These are phyloP conservation scores for Amphimallon solstitiale DNA, from an alignment of 2,888 invertebrate species.

Conservation along the genomic window DNA sequence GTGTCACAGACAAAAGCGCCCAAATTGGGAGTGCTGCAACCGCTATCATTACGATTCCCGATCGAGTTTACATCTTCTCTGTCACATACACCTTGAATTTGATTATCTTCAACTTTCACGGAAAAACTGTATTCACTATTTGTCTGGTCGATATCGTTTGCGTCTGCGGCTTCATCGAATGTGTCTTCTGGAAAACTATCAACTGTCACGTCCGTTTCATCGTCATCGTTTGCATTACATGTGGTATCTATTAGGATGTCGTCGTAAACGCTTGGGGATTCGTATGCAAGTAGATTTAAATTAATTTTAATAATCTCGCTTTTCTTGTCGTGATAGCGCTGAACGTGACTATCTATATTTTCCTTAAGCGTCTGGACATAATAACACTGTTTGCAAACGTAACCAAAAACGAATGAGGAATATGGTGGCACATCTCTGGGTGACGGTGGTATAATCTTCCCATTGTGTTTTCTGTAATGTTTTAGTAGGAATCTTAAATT, in stretches of 20 bases:
- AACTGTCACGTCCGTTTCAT: neutral
- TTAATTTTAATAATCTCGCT: slow-evolving; percentile 61
- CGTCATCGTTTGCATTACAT: slow-evolving; percentile 25
- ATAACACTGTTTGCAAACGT: slow-evolving; percentile 78
- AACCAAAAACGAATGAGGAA: slow-evolving; percentile 64
- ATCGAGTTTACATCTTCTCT: too few relatives aligned
- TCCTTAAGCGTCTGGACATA: slow-evolving; percentile 73
- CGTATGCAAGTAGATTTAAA: slow-evolving; percentile 51
- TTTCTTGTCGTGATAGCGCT: slow-evolving; percentile 66
- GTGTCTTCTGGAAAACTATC: neutral
- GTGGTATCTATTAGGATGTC: too few relatives aligned
- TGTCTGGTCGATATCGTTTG: neutral
- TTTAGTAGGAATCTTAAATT: slow-evolving; percentile 50
- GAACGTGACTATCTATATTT: slow-evolving; percentile 73
- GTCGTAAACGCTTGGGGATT: neutral
- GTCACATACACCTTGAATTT: too few relatives aligned
- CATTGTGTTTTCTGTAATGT: slow-evolving; percentile 53
- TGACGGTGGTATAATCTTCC: slow-evolving; percentile 42
- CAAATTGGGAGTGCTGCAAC: slow-evolving; percentile 16
- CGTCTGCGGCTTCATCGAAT: neutral
- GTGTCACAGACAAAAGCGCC: slow-evolving; percentile 41
- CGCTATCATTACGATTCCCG: neutral
- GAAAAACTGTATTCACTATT: too few relatives aligned
- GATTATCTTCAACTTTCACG: neutral
- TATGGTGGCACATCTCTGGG: slow-evolving; percentile 43